Evolutionary conservation across 2,113 vertebrate species (phyloP).

Genomic region (Terrapene triunguis): DNA sequence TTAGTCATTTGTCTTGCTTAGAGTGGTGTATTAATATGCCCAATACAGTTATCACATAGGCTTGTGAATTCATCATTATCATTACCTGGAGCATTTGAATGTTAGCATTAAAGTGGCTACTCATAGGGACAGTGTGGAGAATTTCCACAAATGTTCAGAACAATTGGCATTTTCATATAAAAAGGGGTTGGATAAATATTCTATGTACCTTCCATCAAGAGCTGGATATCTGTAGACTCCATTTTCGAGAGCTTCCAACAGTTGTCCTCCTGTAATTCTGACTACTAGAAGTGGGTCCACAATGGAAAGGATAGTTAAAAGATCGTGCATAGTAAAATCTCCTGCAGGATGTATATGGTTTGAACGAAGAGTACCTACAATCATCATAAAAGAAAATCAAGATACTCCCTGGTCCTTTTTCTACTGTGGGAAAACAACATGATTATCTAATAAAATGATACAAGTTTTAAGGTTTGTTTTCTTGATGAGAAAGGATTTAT

Average conservation of each 20-base stretch:
- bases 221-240: conserved; percentile 34
- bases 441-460: not conserved
- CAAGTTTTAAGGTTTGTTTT: not conserved
- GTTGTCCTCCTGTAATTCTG: conserved; percentile 40
- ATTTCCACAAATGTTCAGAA: not conserved
- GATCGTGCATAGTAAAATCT: conserved; percentile 52
- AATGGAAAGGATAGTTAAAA: conserved; percentile 50
- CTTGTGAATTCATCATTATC: not conserved
- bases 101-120: not conserved
- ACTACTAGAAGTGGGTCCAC: conserved; percentile 31
- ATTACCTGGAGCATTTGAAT: not conserved
- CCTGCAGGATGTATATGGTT: conserved; percentile 34
- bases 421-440: not conserved
- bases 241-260: conserved; percentile 59
- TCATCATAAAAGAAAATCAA: not conserved
- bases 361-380: conserved; percentile 44
- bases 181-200: not conserved
- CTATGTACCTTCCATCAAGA: conserved; percentile 47
- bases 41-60: not conserved
- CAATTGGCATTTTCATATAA: not conserved
- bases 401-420: not conserved
- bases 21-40: not conserved
- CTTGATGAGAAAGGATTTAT: not conserved
- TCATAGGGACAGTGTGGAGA: not conserved
- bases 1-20: not conserved